These are phyloP conservation scores for Dipodomys ordii DNA, from an alignment of 2,113 vertebrate species.

Conservation along the genomic window DNA sequence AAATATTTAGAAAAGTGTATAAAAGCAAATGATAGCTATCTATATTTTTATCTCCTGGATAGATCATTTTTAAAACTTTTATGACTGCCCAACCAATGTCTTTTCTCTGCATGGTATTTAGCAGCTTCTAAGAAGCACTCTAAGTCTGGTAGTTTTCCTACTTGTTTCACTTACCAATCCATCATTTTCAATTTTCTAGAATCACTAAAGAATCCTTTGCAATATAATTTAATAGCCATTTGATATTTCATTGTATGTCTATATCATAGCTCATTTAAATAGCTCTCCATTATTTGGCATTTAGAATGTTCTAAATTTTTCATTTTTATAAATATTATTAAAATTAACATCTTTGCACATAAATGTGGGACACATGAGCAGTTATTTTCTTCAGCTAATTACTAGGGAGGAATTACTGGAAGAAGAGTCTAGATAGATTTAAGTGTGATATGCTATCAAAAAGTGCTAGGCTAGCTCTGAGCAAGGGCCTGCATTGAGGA, in stretches of 20 bases:
- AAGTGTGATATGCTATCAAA: background rate
- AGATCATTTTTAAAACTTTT: conserved; percentile 33
- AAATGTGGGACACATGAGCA: background rate
- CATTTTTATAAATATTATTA: conserved; percentile 44
- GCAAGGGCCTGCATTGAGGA: too few relatives aligned
- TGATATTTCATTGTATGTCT: background rate
- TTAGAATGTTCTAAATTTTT: conserved; percentile 58
- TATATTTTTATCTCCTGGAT: conserved; percentile 49
- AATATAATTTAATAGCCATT: conserved; percentile 30
- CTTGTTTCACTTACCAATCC: background rate
- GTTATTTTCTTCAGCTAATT: conserved; percentile 16
- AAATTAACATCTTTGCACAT: conserved; percentile 30
- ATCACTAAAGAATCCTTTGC: background rate
- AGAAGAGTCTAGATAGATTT: background rate
- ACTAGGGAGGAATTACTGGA: background rate
- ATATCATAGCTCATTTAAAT: conserved; percentile 52
- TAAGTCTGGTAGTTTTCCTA: background rate
- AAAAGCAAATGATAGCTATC: conserved; percentile 44
- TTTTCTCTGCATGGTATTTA: background rate
- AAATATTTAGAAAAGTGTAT: background rate
- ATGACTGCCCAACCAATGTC: background rate
- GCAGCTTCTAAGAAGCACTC: background rate
- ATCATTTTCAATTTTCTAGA: background rate
- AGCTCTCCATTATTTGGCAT: conserved; percentile 32
- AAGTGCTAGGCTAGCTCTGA: background rate